Evolutionary conservation across 2,797 vertebrate genomes (phyloP).

Genomic region (Danio aesculapii): DNA sequence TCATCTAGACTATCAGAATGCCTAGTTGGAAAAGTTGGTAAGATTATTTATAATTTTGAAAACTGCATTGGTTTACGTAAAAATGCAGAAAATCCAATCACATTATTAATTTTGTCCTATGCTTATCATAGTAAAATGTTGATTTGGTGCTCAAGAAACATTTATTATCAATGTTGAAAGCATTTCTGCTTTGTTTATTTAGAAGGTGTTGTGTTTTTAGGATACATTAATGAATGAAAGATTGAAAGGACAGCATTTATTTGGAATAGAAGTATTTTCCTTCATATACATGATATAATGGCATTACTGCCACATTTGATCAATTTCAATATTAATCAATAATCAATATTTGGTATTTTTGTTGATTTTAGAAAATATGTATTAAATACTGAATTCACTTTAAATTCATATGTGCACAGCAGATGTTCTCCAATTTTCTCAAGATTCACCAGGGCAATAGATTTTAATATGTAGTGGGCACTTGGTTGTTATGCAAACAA

Average conservation of each 20-base stretch:
- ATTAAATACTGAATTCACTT: too few relatives aligned
- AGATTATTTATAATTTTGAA: too few relatives aligned
- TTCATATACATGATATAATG: not conserved
- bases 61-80: too few relatives aligned
- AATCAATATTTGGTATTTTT: too few relatives aligned
- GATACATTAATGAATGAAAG: not conserved
- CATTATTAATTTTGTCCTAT: too few relatives aligned
- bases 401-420: not conserved
- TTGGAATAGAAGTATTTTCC: not conserved
- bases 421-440: not conserved
- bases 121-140: not conserved
- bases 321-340: not conserved
- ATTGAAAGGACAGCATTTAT: not conserved
- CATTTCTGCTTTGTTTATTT: not conserved
- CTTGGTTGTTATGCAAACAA: conserved; percentile 7
- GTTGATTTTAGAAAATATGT: too few relatives aligned
- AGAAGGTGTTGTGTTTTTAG: not conserved
- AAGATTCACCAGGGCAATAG: not conserved
- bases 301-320: not conserved
- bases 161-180: not conserved
- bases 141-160: not conserved
- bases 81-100: too few relatives aligned
- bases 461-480: not conserved
- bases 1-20: too few relatives aligned
- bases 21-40: too few relatives aligned